Evolutionary conservation across 2,888 invertebrate species (phyloP), one percentile per base, ranked within the genome.

Genomic region (Prosapia bicincta): DNA sequence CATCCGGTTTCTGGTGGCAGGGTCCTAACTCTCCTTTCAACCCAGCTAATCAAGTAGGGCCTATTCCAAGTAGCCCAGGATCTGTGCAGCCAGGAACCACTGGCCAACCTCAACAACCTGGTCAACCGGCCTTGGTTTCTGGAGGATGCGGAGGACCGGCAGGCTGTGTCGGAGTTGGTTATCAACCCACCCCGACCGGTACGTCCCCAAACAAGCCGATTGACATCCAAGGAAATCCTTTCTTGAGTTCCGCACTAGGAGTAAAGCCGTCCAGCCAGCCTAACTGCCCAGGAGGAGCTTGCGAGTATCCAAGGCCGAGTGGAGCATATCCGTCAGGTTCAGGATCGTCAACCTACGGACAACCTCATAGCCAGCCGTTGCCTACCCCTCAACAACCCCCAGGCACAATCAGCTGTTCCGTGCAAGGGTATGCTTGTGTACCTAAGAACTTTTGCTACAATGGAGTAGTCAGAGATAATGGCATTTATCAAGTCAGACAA

Each of bases 1-100:
- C 69, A 30, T n/a, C n/a, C n/a, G 66, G 84, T 82, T 89, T 87
- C 83, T 90, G 90, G 90, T 90, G 90, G 90, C 88, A 88, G 86
- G 86, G 86, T 77, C 84, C 88, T 26, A 85, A 89, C 79, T 89
- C 88, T 0, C 90, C 90, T 0, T 87, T 90, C 82, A 88, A 88
- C 80, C 85, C 84, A 71, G 84, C 85, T 0, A 83, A 84, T 75
- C 77, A 76, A 66, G n/a, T n/a, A n/a, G 54, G 66, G 25, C 25
- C 70, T 26, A 69, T 69, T n/a, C 20, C 65, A 7, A 23, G 38
- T 38, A 70, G 72, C 15, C 74, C 43, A 30, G 71, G 75, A 38
- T 76, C 74, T n/a, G 26, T 20, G 3, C 32, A 30, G 3, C 66
- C 65, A n/a, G 68, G 65, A 9, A 15, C 38, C 24, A 3, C 24